These are phyloP conservation scores for Melitaea athalia DNA, from an alignment of 2,888 invertebrate genomes.

Conservation along the genomic window DNA sequence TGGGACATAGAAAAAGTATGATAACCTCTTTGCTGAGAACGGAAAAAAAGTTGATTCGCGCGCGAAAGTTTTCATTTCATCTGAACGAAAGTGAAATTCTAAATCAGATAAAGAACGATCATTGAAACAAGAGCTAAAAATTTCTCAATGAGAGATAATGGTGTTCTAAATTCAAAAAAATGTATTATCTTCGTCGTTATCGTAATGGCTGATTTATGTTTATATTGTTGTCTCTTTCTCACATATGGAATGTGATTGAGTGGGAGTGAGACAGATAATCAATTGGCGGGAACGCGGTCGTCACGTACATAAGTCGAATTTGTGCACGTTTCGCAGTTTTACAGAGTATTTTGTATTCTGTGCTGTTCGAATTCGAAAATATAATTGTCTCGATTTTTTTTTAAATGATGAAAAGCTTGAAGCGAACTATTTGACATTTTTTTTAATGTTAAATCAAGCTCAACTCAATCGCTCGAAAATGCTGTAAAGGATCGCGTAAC, in stretches of 20 bases:
- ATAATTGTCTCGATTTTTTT: too few species aligned
- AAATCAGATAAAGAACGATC: neutral
- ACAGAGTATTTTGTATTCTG: constrained; percentile 20
- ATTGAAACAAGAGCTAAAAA: neutral
- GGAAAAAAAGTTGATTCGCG: constrained; percentile 32
- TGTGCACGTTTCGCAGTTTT: constrained; percentile 33
- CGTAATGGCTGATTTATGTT: constrained; percentile 38
- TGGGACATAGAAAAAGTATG: constrained; percentile 39
- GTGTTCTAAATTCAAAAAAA: constrained; percentile 1
- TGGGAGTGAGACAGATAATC: constrained; percentile 27
- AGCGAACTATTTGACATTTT: too few species aligned
- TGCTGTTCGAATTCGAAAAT: too few species aligned
- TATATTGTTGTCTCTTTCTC: constrained; percentile 37
- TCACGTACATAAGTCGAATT: constrained; percentile 31
- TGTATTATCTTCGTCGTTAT: constrained; percentile 33
- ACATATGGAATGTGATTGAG: neutral
- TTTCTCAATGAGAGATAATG: neutral
- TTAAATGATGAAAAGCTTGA: too few species aligned
- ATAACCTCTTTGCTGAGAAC: constrained; percentile 38
- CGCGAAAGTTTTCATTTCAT: constrained; percentile 50
- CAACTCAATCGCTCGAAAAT: too few species aligned
- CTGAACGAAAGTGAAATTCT: constrained; percentile 42
- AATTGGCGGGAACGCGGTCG: constrained; percentile 34
- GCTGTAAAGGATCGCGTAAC: too few species aligned
- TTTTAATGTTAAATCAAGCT: too few species aligned